Evolutionary conservation across 2,888 invertebrate genomes (phyloP).

Genomic region (Dioctria rufipes): DNA sequence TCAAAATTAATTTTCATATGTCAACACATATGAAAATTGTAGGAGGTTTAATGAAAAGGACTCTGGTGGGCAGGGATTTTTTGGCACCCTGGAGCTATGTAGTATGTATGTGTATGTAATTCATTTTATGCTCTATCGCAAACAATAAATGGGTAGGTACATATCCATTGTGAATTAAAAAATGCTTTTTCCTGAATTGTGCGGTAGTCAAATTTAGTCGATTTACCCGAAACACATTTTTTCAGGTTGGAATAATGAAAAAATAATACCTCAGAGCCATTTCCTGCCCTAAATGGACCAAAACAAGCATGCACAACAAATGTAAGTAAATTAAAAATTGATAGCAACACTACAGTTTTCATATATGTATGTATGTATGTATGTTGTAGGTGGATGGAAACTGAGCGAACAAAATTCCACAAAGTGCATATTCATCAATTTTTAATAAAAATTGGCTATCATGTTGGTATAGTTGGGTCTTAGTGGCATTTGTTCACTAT

Average conservation of each 20-base stretch:
- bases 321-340: slow-evolving; percentile 35
- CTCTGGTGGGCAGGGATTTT: too few relatives aligned
- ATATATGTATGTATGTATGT: too few relatives aligned
- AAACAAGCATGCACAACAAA: slow-evolving; percentile 1
- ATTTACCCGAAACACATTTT: neutral
- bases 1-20: too few relatives aligned
- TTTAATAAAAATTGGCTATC: slow-evolving; percentile 45
- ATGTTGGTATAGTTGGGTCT: slow-evolving; percentile 21
- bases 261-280: slow-evolving; percentile 4
- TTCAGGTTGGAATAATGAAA: neutral
- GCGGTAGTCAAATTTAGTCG: too few relatives aligned
- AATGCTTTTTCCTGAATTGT: too few relatives aligned
- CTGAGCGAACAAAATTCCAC: slow-evolving; percentile 34
- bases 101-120: too few relatives aligned
- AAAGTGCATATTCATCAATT: slow-evolving; percentile 51
- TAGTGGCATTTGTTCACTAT: slow-evolving; percentile 29
- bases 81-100: too few relatives aligned
- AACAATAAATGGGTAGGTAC: too few relatives aligned
- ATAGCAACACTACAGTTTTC: slow-evolving; percentile 1
- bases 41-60: too few relatives aligned
- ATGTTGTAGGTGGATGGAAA: neutral
- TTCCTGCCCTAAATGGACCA: slow-evolving; percentile 6
- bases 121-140: too few relatives aligned
- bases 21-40: too few relatives aligned
- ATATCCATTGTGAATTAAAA: too few relatives aligned